Base-by-base conservation (phyloP, 2,797 vertebrate genomes). In the Pitangus sulphuratus region DNA sequence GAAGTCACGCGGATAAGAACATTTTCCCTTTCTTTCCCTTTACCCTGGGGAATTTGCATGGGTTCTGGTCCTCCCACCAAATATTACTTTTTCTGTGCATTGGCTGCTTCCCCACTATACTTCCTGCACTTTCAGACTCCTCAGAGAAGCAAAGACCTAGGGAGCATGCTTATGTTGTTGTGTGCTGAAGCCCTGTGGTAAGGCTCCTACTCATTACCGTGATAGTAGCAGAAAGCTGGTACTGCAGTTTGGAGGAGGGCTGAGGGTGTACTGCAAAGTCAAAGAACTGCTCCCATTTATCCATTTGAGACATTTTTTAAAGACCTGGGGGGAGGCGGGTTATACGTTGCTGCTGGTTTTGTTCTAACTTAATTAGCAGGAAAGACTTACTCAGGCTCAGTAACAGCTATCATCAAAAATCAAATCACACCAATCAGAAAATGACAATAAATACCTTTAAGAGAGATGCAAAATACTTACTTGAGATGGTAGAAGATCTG, bases 401-500 rank as follows among this genome's bases (percentile, higher is more conserved):
- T 51, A 89, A 68, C 16, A 82, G 31, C 26, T 12, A 11, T 39
- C 22, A 53, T 37, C 37, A 48, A 39, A 61, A 87, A 22, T 8
- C n/a, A 56, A 66, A 20, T 48, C 26, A 3, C n/a, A 45, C 54
- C 33, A 31, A 56, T 39, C 18, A 87, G 61, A 28, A 77, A 66
- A 76, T 21, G 9, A 6, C 33, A 64, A 81, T 2, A 83, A 44
- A 31, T 87, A 21, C 30, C 40, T 77, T 75, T 25, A 74, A 56
- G 56, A 84, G 47, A 79, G 48, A 57, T 28, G 35, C 6, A 40
- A 75, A 60, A 40, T 40, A 76, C 97, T 98, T 95, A 97, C 98
- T 97, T 95, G 97, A 96, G 88, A 98, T 8, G 48, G 92, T 95
- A 39, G 98, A 98, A 61, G 97, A 97, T 56, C 93, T 95, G 77